These are phyloP conservation scores for Polia nebulosa DNA, from an alignment of 2,888 invertebrate genomes.

Conservation along the genomic window DNA sequence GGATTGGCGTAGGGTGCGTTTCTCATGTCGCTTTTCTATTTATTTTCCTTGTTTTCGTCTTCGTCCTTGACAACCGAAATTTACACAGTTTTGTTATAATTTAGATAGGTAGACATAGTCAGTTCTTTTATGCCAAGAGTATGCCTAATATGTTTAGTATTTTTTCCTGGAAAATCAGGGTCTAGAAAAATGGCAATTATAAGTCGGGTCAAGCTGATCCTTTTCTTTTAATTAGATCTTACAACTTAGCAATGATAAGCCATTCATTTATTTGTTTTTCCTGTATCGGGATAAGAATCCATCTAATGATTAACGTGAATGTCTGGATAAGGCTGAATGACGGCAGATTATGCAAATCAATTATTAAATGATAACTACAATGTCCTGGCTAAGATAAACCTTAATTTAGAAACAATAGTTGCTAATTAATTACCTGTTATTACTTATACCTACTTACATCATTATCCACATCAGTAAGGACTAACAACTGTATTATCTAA, in stretches of 20 bases:
- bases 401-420: slow-evolving; percentile 20
- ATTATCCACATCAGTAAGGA: slow-evolving; percentile 7
- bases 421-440: slow-evolving; percentile 31
- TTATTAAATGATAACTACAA: neutral
- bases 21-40: neutral
- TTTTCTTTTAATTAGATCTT: slow-evolving; percentile 4
- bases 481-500: slow-evolving; percentile 15
- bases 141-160: no score
- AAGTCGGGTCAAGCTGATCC: neutral
- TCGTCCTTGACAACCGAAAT: neutral
- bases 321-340: no score
- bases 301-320: no score
- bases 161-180: no score
- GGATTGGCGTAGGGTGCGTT: neutral
- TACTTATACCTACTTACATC: no score
- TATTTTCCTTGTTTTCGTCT: neutral
- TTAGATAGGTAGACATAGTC: neutral
- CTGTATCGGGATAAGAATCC: neutral
- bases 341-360: neutral
- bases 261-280: neutral
- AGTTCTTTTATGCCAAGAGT: neutral
- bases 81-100: neutral
- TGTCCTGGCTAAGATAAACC: neutral
- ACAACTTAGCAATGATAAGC: neutral
- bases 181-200: no score